Conservation (phyloP, 1,140 invertebrate species). For the Meloidogyne floridensis region DNA sequence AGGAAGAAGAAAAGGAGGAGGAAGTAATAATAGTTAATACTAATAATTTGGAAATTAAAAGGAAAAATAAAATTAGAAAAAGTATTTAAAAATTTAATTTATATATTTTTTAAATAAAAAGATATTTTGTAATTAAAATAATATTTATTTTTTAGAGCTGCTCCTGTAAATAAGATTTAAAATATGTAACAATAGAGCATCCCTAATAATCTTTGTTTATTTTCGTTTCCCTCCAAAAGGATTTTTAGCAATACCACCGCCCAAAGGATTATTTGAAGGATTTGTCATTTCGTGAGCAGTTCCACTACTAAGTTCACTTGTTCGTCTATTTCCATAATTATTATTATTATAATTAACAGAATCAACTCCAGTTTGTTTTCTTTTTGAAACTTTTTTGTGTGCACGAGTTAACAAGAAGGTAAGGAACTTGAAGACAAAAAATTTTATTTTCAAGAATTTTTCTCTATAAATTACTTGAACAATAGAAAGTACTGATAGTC, state of each 20-base stretch:
- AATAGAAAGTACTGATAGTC: slow-evolving; percentile 44
- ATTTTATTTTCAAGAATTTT: no score
- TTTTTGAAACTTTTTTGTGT: slow-evolving; percentile 5
- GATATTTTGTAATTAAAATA: no score
- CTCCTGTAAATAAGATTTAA: no score
- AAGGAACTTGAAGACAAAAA: not conserved
- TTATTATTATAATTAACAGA: not conserved
- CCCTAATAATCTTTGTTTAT: not conserved
- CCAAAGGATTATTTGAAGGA: slow-evolving; percentile 3
- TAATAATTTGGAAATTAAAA: no score
- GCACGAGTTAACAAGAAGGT: not conserved
- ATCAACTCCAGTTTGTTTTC: not conserved
- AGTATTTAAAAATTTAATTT: no score
- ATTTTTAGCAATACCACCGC: not conserved
- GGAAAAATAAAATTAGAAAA: no score
- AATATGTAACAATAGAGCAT: no score
- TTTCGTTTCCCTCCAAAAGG: not conserved
- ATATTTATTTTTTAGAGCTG: no score
- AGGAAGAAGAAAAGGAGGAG: no score
- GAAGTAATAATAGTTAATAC: no score
- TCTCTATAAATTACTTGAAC: slow-evolving; percentile 32
- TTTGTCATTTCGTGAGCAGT: slow-evolving; percentile 9
- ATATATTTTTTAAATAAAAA: no score
- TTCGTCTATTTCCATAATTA: not conserved
- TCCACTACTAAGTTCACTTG: not conserved